Percentiles rank a stretch among this genome's conserved stretches.
phyloP scores from a whole-genome alignment of 1,140 invertebrate species.

The Chlorops oryzae region DNA sequence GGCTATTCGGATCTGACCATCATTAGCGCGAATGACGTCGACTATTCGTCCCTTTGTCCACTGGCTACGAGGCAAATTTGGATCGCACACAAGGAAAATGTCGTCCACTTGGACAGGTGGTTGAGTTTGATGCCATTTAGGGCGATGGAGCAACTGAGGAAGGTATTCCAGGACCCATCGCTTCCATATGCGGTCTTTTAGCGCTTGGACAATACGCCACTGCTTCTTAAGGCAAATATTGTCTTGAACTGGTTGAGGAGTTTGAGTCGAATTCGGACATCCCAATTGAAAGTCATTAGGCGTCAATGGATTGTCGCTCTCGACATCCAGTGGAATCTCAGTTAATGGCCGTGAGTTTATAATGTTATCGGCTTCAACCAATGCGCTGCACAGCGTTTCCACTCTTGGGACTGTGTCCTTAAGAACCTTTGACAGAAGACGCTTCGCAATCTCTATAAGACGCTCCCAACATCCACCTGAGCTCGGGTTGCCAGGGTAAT shows the following conservation, averaged over 20 bases:
- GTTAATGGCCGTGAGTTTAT: constrained; percentile 37
- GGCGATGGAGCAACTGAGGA: constrained; percentile 17
- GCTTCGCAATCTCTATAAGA: constrained; percentile 17
- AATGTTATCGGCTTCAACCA: constrained; percentile 27
- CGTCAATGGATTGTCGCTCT: constrained; percentile 27
- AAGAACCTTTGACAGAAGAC: background rate
- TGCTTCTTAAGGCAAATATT: constrained; percentile 10
- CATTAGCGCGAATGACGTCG: too few relatives aligned
- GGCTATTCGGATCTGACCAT: too few relatives aligned
- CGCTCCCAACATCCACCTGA: constrained; percentile 22
- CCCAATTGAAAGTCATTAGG: constrained; percentile 34
- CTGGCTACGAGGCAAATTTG: constrained; percentile 15
- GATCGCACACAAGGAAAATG: constrained; percentile 27
- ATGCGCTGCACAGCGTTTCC: constrained; percentile 13
- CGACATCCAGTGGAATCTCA: constrained; percentile 23
- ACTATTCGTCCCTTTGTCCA: constrained; percentile 11
- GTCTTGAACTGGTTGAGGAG: constrained; percentile 5
- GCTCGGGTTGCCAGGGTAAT: constrained; percentile 8
- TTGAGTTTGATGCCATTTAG: constrained; percentile 25
- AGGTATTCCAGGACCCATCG: constrained; percentile 28
- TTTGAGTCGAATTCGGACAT: constrained; percentile 9
- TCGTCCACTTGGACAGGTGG: constrained; percentile 21
- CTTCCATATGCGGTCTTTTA: constrained; percentile 27
- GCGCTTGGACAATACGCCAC: constrained; percentile 22
- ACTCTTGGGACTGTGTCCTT: background rate